Conservation (phyloP, 2,888 invertebrate genomes). For the Xestia sexstrigata region DNA sequence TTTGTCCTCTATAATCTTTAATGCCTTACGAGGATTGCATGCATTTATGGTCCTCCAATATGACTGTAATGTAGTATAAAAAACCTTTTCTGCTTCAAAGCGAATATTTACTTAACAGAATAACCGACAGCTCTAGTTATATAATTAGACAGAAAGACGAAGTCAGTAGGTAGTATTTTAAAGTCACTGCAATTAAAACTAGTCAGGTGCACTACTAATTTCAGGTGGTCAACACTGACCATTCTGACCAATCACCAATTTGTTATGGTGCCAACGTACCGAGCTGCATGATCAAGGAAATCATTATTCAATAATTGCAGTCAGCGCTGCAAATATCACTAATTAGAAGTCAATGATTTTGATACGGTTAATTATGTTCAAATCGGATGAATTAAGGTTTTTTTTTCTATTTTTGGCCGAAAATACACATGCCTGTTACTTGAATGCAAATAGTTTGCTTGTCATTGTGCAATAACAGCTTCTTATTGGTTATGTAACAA, state of each 20-base stretch:
- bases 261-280: slow-evolving; percentile 13
- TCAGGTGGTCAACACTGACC: background rate
- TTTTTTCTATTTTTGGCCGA: background rate
- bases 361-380: background rate
- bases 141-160: background rate
- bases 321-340: slow-evolving; percentile 14
- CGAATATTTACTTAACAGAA: background rate
- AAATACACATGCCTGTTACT: background rate
- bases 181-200: slow-evolving; percentile 23
- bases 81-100: background rate
- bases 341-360: background rate
- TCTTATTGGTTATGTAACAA: background rate
- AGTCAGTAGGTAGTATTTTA: slow-evolving; percentile 5
- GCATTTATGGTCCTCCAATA: no score
- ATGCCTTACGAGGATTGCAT: no score
- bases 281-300: background rate
- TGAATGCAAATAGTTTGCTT: background rate
- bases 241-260: slow-evolving; percentile 32
- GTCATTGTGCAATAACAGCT: background rate
- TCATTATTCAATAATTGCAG: slow-evolving; percentile 23
- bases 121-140: background rate
- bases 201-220: slow-evolving; percentile 26
- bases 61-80: background rate
- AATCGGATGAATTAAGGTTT: background rate
- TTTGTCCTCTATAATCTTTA: background rate